A percentile compares a stretch with the other conserved stretches of the same genome.
These are phyloP conservation scores for Prinia subflava DNA, from an alignment of 2,113 vertebrate genomes.

Conservation along the genomic window DNA sequence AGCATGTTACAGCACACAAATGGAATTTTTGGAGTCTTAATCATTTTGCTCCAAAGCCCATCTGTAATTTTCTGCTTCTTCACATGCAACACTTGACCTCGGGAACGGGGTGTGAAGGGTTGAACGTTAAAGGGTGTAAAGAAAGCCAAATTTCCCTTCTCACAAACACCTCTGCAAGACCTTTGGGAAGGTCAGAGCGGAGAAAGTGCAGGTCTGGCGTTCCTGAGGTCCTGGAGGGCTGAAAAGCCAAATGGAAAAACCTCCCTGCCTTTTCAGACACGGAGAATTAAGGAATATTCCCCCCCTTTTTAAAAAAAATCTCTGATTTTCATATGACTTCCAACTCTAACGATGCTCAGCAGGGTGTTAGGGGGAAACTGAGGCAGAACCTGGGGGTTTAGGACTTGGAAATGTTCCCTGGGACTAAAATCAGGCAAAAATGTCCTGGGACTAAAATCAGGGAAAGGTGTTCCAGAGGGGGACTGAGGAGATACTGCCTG, in stretches of 20 bases:
- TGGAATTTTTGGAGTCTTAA: background rate
- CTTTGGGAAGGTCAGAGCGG: no score
- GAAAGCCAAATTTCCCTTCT: no score
- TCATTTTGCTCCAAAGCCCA: background rate
- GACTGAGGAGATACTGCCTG: background rate
- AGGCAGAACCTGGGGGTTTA: background rate
- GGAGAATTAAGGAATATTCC: background rate
- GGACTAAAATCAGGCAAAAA: background rate
- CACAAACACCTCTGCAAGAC: no score
- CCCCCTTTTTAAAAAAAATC: no score
- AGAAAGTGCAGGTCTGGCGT: no score
- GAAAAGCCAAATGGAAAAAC: no score
- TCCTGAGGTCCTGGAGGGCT: no score
- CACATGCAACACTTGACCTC: background rate
- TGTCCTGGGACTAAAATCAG: no score
- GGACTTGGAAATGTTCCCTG: background rate
- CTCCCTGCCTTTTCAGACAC: background rate
- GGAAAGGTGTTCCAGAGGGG: no score
- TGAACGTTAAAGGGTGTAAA: no score
- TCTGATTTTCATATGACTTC: background rate
- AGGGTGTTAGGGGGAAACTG: background rate
- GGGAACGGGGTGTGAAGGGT: no score
- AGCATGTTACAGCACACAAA: background rate
- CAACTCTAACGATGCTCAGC: background rate
- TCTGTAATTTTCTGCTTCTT: background rate